Evolutionary conservation across 2,888 invertebrate species (phyloP).

Genomic region (Sthenelais limicola): DNA sequence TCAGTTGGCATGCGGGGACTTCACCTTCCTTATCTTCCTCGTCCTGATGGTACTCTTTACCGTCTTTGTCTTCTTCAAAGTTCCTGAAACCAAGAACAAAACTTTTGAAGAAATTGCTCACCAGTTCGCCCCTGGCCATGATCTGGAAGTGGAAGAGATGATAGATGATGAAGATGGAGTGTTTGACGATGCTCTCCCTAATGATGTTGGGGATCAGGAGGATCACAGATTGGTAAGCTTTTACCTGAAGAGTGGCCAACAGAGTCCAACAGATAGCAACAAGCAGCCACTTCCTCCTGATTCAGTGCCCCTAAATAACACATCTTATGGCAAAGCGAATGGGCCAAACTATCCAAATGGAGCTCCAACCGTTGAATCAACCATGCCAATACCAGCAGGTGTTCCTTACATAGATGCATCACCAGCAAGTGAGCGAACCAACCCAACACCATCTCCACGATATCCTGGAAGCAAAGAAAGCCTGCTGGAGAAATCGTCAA

Average conservation of each 20-base stretch:
- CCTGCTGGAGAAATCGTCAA: constrained; percentile 12
- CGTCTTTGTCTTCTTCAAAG: constrained; percentile 68
- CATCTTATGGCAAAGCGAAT: neutral
- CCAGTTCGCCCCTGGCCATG: constrained; percentile 50
- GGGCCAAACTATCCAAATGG: neutral
- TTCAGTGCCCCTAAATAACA: neutral
- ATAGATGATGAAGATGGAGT: constrained; percentile 43
- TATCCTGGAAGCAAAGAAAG: constrained; percentile 22
- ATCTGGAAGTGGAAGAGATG: constrained; percentile 52
- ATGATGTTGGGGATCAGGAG: constrained; percentile 45
- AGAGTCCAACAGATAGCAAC: neutral
- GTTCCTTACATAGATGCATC: constrained; percentile 26
- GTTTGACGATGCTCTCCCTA: constrained; percentile 43
- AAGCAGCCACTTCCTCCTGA: neutral
- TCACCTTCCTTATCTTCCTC: constrained; percentile 69
- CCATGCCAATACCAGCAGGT: constrained; percentile 1
- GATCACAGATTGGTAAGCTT: constrained; percentile 48
- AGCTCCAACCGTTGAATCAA: neutral
- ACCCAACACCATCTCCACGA: constrained; percentile 1
- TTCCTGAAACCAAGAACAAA: constrained; percentile 70
- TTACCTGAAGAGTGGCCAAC: constrained; percentile 26
- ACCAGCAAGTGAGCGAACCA: constrained; percentile 24
- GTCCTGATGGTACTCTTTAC: constrained; percentile 62
- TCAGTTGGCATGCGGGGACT: constrained; percentile 64
- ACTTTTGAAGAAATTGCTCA: constrained; percentile 75